Evolutionary conservation across 2,797 vertebrate genomes (phyloP), one percentile per base, ranked within the genome.

Genomic region (Pempheris klunzingeri): DNA sequence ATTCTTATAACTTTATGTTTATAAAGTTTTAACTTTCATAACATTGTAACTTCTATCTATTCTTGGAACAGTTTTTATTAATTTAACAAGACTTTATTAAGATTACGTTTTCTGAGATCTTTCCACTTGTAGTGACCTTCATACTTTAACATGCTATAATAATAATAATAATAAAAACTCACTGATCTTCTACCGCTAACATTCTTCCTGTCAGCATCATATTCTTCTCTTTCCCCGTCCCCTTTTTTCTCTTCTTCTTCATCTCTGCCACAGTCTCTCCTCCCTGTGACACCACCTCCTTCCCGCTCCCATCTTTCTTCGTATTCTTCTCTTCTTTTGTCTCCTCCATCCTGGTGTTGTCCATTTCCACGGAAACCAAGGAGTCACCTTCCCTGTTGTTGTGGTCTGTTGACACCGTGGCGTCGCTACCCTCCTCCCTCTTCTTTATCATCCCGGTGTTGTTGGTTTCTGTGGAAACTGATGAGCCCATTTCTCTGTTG

Each of bases 281-380:
- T 70, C 44, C 34, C 44, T 59, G 26, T 55, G 41, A 50, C 22
- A 20, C 36, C 28, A 30, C 38, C 5, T 44, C 11, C 18, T 22
- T 2, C 17, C 38, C 36, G 17, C 7, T 44, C 26, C 5, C 2
- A 2, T 36, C 54, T 17, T 28, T 8, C 2, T 41, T 64, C 8
- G 34, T 75, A 6, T 70, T 58, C 8, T 14, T 77, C 4, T 47
- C 41, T 26, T 52, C 36, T 12, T 36, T 39, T 2, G 34, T 2
- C 17, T 4, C 12, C 24, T 17, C 5, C 7, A 4, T 18, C 0
- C 1, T 3, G 0, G 1, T 30, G 17, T 22, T 28, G 13, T 2
- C 3, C 4, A 26, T 64, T 43, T 46, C 38, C 3, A 32, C 10
- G n/a, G 54, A 28, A 61, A 66, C 41, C 17, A 12, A 7, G 0